Evolutionary conservation across 2,113 vertebrate species (phyloP).

Genomic region (Chauna torquata): DNA sequence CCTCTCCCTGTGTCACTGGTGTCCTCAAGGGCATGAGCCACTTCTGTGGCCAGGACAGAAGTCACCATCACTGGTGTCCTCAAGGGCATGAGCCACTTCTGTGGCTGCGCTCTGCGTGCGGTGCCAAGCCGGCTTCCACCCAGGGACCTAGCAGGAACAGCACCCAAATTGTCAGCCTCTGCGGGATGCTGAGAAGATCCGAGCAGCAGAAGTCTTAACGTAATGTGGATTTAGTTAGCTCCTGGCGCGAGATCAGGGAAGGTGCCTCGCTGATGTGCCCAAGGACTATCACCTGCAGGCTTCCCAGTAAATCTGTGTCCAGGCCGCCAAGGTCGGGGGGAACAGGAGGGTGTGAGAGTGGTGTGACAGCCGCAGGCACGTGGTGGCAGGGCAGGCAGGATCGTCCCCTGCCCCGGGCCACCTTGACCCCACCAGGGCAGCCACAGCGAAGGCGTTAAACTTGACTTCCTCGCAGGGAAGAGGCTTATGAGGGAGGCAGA

Average conservation of each 20-base stretch:
- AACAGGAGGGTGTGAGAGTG: background rate
- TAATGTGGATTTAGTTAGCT: background rate
- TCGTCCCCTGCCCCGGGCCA: background rate
- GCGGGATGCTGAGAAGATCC: no score
- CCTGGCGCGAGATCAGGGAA: no score
- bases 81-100: background rate
- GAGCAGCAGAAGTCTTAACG: background rate
- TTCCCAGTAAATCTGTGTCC: background rate
- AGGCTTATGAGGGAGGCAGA: background rate
- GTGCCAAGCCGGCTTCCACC: background rate
- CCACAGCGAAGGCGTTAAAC: background rate
- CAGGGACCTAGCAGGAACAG: background rate
- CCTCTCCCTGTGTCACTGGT: background rate
- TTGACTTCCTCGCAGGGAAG: background rate
- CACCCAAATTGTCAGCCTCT: background rate
- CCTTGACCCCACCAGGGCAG: background rate
- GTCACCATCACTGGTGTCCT: background rate
- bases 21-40: background rate
- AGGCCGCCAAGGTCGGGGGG: background rate
- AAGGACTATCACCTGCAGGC: background rate
- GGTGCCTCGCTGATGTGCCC: no score
- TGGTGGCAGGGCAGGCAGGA: background rate
- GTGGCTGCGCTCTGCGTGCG: background rate
- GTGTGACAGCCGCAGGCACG: accelerated
- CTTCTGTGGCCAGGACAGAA: no score